phyloP scores from a whole-genome alignment of 2,888 invertebrate species.

The Megastigmus dorsalis region DNA sequence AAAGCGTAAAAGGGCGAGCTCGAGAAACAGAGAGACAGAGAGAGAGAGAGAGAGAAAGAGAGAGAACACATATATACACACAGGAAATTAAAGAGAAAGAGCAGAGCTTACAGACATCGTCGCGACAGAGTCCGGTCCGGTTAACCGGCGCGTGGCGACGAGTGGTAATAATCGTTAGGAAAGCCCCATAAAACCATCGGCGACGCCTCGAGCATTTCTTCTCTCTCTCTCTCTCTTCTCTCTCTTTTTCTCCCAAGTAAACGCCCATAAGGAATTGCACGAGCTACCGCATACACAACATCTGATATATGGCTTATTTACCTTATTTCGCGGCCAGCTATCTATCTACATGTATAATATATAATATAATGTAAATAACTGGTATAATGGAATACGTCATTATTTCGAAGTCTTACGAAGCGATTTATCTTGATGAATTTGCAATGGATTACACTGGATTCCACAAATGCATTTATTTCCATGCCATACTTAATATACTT shows the following conservation, averaged over 20 bases:
- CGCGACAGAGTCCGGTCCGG: conserved; percentile 30
- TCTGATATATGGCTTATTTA: background rate
- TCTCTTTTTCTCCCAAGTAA: too few relatives aligned
- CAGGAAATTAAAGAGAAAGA: conserved; percentile 9
- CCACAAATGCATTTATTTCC: too few relatives aligned
- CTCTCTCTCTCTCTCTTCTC: background rate
- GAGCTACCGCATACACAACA: background rate
- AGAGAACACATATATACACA: too few relatives aligned
- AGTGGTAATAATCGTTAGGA: conserved; percentile 13
- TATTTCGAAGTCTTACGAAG: too few relatives aligned
- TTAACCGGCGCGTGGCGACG: background rate
- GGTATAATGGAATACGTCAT: too few relatives aligned
- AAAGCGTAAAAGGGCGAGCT: background rate
- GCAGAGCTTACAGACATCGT: conserved; percentile 13
- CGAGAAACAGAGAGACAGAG: too few relatives aligned
- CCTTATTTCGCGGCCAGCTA: background rate
- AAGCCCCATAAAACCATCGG: conserved; percentile 1
- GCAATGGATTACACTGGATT: too few relatives aligned
- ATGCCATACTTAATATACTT: too few relatives aligned
- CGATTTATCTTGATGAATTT: too few relatives aligned
- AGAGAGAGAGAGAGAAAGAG: too few relatives aligned
- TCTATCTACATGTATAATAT: too few relatives aligned
- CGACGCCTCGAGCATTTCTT: background rate
- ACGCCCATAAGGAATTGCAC: background rate
- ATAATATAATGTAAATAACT: too few relatives aligned